Percentiles rank a stretch among this genome's conserved stretches.
phyloP scores from a whole-genome alignment of 2,113 vertebrate genomes.

The Theristicus caerulescens region DNA sequence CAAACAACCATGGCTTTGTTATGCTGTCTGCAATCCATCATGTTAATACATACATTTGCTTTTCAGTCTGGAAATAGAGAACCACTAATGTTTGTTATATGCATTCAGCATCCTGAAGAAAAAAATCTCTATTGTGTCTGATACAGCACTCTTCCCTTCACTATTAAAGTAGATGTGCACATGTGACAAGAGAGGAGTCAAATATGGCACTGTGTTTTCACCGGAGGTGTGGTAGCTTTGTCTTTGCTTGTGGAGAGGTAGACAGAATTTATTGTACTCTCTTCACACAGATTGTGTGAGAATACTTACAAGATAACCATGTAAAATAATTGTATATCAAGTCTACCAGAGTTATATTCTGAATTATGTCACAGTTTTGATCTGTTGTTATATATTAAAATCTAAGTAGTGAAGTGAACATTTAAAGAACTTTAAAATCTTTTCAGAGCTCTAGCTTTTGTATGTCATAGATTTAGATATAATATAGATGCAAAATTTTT shows the following conservation, averaged over 20 bases:
- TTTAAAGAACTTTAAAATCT: neutral
- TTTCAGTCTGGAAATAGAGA: slow-evolving; percentile 2
- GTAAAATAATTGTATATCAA: neutral
- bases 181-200: neutral
- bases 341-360: neutral
- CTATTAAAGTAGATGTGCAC: neutral
- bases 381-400: neutral
- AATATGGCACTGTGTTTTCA: neutral
- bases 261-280: neutral
- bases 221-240: neutral
- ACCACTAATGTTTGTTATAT: neutral
- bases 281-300: neutral
- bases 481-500: neutral
- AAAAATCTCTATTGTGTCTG: slow-evolving; percentile 19
- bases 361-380: neutral
- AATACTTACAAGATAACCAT: neutral
- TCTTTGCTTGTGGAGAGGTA: neutral
- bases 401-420: neutral
- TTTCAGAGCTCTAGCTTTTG: neutral
- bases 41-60: slow-evolving; percentile 9
- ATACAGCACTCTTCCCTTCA: neutral
- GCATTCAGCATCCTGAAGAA: slow-evolving; percentile 14
- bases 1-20: neutral
- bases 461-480: neutral
- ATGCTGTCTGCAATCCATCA: neutral